These are phyloP conservation scores for Catocala fraxini DNA, from an alignment of 2,888 invertebrate species.

Conservation along the genomic window DNA sequence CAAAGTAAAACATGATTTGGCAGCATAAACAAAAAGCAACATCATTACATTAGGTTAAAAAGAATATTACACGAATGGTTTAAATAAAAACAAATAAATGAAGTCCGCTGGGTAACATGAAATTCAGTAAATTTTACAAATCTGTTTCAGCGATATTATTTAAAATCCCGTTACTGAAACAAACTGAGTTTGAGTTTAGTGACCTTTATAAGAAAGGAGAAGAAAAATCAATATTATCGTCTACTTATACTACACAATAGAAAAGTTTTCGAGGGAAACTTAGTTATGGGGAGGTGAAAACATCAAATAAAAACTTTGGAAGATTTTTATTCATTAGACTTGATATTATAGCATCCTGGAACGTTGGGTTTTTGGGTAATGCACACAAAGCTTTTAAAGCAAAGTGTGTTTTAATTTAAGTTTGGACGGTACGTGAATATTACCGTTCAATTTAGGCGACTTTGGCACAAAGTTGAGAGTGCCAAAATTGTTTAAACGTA, in stretches of 20 bases:
- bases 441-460: conserved; percentile 31
- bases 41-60: neutral
- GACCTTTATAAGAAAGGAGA: conserved; percentile 30
- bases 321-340: conserved; percentile 59
- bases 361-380: conserved; percentile 27
- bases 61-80: neutral
- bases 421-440: conserved; percentile 30
- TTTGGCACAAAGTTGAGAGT: conserved; percentile 36
- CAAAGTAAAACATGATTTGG: too few species aligned
- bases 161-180: conserved; percentile 5
- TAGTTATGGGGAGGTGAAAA: conserved; percentile 49
- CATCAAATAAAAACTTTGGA: conserved; percentile 55
- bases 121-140: neutral
- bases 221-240: conserved; percentile 47
- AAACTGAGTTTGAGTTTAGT: conserved; percentile 48
- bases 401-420: conserved; percentile 41
- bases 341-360: conserved; percentile 46
- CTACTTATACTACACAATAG: conserved; percentile 47
- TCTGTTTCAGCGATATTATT: neutral
- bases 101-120: neutral
- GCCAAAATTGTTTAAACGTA: conserved; percentile 27
- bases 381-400: conserved; percentile 35
- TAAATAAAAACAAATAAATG: neutral
- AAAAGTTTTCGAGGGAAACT: conserved; percentile 48
- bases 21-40: too few species aligned